Percentiles rank a stretch among this genome's conserved stretches.
Conservation (phyloP, 2,888 invertebrate genomes). For the Philereme vetulata region DNA sequence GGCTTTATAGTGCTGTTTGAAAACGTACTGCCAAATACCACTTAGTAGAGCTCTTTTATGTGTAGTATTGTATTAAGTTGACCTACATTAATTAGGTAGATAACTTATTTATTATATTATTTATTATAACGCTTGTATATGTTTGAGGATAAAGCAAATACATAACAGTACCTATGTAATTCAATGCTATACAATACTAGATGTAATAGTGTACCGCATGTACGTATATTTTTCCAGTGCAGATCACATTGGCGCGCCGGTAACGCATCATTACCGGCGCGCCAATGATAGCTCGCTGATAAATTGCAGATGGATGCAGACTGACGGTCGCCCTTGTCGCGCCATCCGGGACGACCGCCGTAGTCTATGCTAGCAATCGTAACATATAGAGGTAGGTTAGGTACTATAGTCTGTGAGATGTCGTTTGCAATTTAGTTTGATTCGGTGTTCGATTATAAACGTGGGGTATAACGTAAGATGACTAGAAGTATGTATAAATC, state of each 20-base stretch:
- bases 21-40: too few species aligned
- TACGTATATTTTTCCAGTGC: slow-evolving; percentile 1
- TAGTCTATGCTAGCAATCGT: background rate
- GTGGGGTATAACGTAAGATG: too few species aligned
- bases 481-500: too few species aligned
- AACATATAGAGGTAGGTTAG: background rate
- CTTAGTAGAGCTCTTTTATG: too few species aligned
- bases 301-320: slow-evolving; percentile 44
- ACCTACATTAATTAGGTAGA: too few species aligned
- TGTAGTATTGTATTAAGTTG: too few species aligned
- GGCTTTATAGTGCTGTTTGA: slow-evolving; percentile 1
- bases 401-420: background rate
- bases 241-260: slow-evolving; percentile 11
- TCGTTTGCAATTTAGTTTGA: too few species aligned
- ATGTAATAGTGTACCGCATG: background rate
- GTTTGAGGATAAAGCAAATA: background rate
- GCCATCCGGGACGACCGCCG: slow-evolving; percentile 2
- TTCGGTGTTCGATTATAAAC: too few species aligned
- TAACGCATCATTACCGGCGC: too few species aligned
- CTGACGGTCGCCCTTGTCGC: slow-evolving; percentile 32
- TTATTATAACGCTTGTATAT: too few species aligned
- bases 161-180: background rate
- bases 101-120: too few species aligned
- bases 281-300: slow-evolving; percentile 38
- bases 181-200: too few species aligned